Conservation (phyloP, 2,888 invertebrate genomes). For the Troides helena region DNA sequence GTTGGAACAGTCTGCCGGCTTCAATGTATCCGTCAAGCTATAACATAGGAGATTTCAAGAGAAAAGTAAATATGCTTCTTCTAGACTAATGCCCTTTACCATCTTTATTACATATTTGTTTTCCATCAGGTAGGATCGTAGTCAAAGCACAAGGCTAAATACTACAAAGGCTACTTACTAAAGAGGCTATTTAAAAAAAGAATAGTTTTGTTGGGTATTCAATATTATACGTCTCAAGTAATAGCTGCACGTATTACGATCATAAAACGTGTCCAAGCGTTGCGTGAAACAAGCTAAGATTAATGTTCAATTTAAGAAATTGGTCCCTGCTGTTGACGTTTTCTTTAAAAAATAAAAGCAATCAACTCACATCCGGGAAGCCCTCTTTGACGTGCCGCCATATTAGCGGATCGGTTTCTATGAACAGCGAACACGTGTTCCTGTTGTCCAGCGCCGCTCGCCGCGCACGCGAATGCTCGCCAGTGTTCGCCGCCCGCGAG, state of each 20-base stretch:
- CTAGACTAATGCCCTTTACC: too few species aligned
- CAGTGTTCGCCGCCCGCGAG: constrained; percentile 86
- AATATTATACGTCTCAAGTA: constrained; percentile 1
- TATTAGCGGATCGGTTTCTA: constrained; percentile 98
- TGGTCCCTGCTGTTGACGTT: constrained; percentile 2
- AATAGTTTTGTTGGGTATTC: too few species aligned
- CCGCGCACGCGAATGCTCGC: constrained; percentile 76
- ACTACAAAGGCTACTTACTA: too few species aligned
- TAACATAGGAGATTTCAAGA: too few species aligned
- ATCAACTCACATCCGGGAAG: constrained; percentile 86
- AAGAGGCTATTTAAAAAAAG: too few species aligned
- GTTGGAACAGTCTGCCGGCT: too few species aligned
- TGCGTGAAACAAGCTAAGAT: constrained; percentile 7
- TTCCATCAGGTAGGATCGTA: too few species aligned
- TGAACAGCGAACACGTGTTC: constrained; percentile 96
- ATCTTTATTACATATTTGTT: too few species aligned
- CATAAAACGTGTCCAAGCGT: constrained; percentile 16
- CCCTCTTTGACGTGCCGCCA: constrained; percentile 95
- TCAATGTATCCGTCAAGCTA: too few species aligned
- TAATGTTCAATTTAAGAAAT: constrained; percentile 6
- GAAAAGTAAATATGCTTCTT: too few species aligned
- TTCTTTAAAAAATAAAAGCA: constrained; percentile 15
- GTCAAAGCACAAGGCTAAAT: too few species aligned
- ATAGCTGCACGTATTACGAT: constrained; percentile 22
- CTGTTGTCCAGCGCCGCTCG: constrained; percentile 84